Evolutionary conservation across 2,888 invertebrate species (phyloP), one percentile per base, ranked within the genome.

Genomic region (Troides aeacus): DNA sequence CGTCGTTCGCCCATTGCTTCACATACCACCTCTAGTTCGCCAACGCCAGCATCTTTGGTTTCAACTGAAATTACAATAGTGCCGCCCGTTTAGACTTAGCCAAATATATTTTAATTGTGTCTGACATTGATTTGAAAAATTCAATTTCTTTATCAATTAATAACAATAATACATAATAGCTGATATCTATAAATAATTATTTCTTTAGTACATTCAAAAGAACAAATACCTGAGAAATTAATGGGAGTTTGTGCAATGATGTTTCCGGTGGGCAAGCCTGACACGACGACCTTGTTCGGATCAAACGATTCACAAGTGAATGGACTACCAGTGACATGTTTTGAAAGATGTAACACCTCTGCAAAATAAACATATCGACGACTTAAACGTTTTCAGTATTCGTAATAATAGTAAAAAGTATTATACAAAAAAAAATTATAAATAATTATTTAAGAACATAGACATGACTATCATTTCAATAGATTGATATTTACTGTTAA

Each of bases 301-400:
- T 99, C 98, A 83, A 96, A 98, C 0, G 98, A 97, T 82, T 98
- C 97, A 82, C 99, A 98, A 68, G 95, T 96, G 88, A 97, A 99
- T 0, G 99, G 99, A 78, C 98, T 98, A 65, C 99, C 99, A 15
- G 95, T 94, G 56, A 99, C 95, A 15, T 97, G 96, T 79, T 98
- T 97, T 0, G 97, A 97, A 74, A 97, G 95, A 84, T 97, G 97
- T 53, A 97, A 92, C 4, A 99, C 98, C 90, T 99, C 98, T 92
- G 97, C 12, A 84, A 84, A 50, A 57, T 24, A 36, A 10, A 30
- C 39, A 10, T 12, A 23, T 53, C 6, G 15, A 17, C 4, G 50
- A 50, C 0, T 12, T 50, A 12, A 18, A n/a, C 7, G 53, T n/a
- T n/a, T 53, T 53, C 18, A n/a, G n/a, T 53, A 7, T 5, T n/a